A percentile compares a stretch with the other conserved stretches of the same genome.
Conservation (phyloP, 2,888 invertebrate genomes). For the Harpalus rufipes region DNA sequence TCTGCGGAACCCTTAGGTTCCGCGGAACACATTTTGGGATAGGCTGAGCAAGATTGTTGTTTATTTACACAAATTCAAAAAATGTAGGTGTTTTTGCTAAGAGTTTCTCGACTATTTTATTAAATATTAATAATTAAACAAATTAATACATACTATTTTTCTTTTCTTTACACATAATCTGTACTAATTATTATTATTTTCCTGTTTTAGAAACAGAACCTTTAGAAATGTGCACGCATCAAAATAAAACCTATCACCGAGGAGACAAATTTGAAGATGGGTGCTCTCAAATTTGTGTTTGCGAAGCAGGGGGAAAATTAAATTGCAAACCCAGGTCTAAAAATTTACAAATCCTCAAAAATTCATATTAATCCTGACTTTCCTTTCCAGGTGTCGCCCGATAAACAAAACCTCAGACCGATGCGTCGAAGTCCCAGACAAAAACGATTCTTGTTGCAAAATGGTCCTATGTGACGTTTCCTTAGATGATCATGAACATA, state of each 20-base stretch:
- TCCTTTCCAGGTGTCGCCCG: constrained; percentile 80
- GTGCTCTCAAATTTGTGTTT: constrained; percentile 89
- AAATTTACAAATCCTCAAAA: constrained; percentile 3
- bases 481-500: constrained; percentile 85
- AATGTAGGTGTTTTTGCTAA: too few relatives aligned
- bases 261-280: constrained; percentile 88
- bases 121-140: too few relatives aligned
- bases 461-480: constrained; percentile 92
- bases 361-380: constrained; percentile 14
- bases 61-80: too few relatives aligned
- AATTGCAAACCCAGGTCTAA: constrained; percentile 75
- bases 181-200: not conserved
- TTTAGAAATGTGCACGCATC: constrained; percentile 81
- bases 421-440: constrained; percentile 90
- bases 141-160: too few relatives aligned
- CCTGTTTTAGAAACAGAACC: constrained; percentile 74
- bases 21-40: too few relatives aligned
- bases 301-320: constrained; percentile 84
- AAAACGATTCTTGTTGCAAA: constrained; percentile 90
- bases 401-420: constrained; percentile 82
- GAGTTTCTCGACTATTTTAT: too few relatives aligned
- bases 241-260: constrained; percentile 85
- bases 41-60: too few relatives aligned
- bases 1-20: too few relatives aligned
- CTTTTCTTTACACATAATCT: too few relatives aligned